Evolutionary conservation across 2,888 invertebrate species (phyloP), one percentile per base, ranked within the genome.

Genomic region (Pedicia rivosa): DNA sequence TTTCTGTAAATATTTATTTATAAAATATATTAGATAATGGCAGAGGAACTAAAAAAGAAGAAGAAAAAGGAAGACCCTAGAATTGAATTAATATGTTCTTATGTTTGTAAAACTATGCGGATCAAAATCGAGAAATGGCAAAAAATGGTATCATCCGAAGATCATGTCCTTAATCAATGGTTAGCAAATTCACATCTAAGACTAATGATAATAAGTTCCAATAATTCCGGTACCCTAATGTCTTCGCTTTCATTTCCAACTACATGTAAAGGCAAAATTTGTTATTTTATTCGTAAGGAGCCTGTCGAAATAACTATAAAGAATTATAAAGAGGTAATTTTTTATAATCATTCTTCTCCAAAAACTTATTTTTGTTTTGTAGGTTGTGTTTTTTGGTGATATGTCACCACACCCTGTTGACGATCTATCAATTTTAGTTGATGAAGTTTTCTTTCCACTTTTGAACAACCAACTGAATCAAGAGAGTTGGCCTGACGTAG

Each of bases 121-220:
- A 63, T 87, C 43, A 92, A 90, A 62, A 62, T 72, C 39, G 92
- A 92, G 43, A 84, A 80, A 67, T 94, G 90, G 87, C 56, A 65
- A 34, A 90, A 86, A 62, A 79, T 91, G 72, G 74, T 86, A 44
- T 64, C 66, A 28, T 65, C 58, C 35, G 74, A 78, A 32, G 81
- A 83, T 42, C 74, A 70, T 10, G 8, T 14, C 2, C 13, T 15
- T 6, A 10, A 8, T 17, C 57, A 62, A 40, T 66, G 65, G 55
- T 44, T 64, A 34, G 49, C 54, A 39, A 53, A 54, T 25, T 45
- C 55, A n/a, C 51, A 54, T 19, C 48, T 47, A 16, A 52, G 57
- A 42, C 55, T 60, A 39, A 50, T 66, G 40, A 54, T 64, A 35
- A 55, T 65, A 44, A 56, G 55, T 12, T 46, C 64, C 34, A 63